A percentile compares a stretch with the other conserved stretches of the same genome.
phyloP scores from a whole-genome alignment of 1,140 invertebrate species.

The Elysia chlorotica region DNA sequence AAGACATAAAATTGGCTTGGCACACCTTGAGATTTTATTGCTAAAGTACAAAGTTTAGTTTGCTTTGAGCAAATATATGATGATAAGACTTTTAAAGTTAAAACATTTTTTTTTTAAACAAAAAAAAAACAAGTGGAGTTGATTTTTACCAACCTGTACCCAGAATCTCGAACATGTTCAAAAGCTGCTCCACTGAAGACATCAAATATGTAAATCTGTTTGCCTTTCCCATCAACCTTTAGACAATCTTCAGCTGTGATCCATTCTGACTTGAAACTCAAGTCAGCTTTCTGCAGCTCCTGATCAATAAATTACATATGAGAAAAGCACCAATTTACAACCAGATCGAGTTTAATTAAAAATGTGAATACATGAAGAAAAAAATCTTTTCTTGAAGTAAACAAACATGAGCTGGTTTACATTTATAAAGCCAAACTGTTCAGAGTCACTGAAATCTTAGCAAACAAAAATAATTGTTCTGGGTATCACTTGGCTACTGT shows the following conservation, averaged over 20 bases:
- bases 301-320: not conserved
- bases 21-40: no score
- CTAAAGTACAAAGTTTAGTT: no score
- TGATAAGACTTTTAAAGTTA: no score
- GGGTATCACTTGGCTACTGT: no score
- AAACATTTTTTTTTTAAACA: not conserved
- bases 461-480: no score
- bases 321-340: not conserved
- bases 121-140: no score
- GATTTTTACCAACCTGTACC: conserved; percentile 46
- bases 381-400: not conserved
- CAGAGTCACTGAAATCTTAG: not conserved
- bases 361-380: not conserved
- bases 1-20: no score
- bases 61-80: no score
- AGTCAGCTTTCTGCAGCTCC: conserved; percentile 7
- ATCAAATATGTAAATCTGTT: conserved; percentile 74
- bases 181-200: conserved; percentile 74
- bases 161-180: conserved; percentile 65
- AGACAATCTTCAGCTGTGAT: conserved; percentile 63
- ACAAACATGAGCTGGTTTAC: not conserved
- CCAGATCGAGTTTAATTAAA: not conserved
- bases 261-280: conserved; percentile 59
- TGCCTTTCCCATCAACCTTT: conserved; percentile 67
- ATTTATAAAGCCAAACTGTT: not conserved